Conservation (phyloP, 2,113 vertebrate genomes). For the Arenaria interpres region DNA sequence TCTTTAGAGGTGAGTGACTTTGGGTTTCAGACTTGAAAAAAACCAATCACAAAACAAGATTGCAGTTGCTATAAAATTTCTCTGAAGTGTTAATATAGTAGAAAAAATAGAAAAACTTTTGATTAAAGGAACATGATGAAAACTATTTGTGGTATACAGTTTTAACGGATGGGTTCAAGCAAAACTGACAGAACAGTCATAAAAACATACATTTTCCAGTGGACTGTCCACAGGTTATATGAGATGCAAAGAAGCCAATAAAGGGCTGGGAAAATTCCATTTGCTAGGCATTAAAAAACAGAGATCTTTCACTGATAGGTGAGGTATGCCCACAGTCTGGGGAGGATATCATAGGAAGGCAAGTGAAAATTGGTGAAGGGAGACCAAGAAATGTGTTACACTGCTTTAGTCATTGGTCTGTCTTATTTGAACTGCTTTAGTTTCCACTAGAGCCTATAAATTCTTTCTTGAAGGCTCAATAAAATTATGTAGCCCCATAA, state of each 20-base stretch:
- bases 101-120: background rate
- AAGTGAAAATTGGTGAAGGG: background rate
- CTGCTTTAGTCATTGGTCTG: slow-evolving; percentile 1
- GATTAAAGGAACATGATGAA: background rate
- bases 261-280: background rate
- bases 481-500: slow-evolving; percentile 30
- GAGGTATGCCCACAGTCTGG: background rate
- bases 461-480: slow-evolving; percentile 9
- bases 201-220: background rate
- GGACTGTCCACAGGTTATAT: background rate
- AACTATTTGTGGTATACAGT: background rate
- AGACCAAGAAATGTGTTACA: background rate
- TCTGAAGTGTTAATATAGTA: background rate
- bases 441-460: slow-evolving; percentile 25
- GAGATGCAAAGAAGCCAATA: background rate
- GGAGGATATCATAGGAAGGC: background rate
- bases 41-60: background rate
- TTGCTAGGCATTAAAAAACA: background rate
- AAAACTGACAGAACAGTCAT: background rate
- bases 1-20: background rate
- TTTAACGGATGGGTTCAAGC: background rate
- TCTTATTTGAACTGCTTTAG: slow-evolving; percentile 5
- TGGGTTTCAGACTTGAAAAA: background rate
- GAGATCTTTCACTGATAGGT: background rate
- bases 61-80: background rate